Evolutionary conservation across 2,797 vertebrate genomes (phyloP), one percentile per base, ranked within the genome.

Genomic region (Falco naumanni): DNA sequence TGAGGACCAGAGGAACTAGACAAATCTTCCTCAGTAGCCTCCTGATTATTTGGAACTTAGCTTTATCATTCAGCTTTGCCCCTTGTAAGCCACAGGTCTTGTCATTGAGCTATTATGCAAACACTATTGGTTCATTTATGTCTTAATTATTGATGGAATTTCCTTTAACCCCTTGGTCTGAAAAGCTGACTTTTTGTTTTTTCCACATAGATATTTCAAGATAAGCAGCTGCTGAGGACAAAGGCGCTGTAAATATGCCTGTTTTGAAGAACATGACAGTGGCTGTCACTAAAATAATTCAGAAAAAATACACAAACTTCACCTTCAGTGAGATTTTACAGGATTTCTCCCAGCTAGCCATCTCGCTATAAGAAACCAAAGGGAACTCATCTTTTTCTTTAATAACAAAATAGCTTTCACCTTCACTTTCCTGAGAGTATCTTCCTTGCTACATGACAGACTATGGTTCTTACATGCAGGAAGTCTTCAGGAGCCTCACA

Each of bases 181-280:
- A 59, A 70, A 80, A 64, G 22, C 0, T 53, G 79, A 31, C 0
- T 0, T 33, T 2, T 26, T 37, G 3, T 0, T 68, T 69, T 87
- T 79, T 37, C 57, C 37, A 33, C 20, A 13, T 47, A 53, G 11
- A 9, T 66, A 43, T 89, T 79, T 91, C 59, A 59, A 75, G 66
- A 37, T 72, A 77, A 43, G 57, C 43, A 78, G 21, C 21, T 57
- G 34, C 24, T 80, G 63, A 82, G 60, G 47, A 59, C 43, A 87
- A 88, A 69, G 26, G 7, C 24, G 16, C 18, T 66, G 53, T 51
- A 78, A 82, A 51, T 70, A 31, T 37, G 41, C 15, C n/a, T 41
- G 9, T n/a, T 75, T 57, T 53, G 63, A 75, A 71, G 57, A 86
- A 64, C 48, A 43, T 39, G 54, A n/a, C 41, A 65, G 8, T 51